A percentile compares a stretch with the other conserved stretches of the same genome.
phyloP scores from a whole-genome alignment of 2,888 invertebrate genomes.

The Oscheius sp. region DNA sequence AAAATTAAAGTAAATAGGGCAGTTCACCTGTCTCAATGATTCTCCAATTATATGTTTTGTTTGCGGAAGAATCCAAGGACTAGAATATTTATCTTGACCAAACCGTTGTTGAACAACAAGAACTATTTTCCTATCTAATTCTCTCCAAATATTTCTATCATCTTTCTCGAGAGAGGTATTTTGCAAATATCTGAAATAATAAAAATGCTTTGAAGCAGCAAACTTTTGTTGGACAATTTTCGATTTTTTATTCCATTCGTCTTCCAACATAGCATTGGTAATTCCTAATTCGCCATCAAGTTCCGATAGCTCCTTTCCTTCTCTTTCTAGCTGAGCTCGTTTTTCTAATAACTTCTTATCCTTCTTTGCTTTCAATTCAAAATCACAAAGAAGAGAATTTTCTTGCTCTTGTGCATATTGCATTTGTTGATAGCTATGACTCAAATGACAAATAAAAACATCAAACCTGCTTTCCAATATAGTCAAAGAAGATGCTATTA shows the following conservation, averaged over 20 bases:
- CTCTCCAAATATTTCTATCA: conserved; percentile 41
- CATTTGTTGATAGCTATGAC: conserved; percentile 37
- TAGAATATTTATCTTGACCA: conserved; percentile 36
- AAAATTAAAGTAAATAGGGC: conserved; percentile 1
- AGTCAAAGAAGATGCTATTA: conserved; percentile 61
- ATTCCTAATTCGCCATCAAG: conserved; percentile 66
- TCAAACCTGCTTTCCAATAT: conserved; percentile 50
- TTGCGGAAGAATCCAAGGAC: conserved; percentile 67
- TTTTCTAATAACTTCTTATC: conserved; percentile 58
- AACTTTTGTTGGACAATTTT: conserved; percentile 22
- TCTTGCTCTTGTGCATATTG: conserved; percentile 50
- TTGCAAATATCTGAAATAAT: background rate
- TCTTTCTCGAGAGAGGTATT: conserved; percentile 35
- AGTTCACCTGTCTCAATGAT: conserved; percentile 61
- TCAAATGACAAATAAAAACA: background rate
- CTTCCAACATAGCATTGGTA: conserved; percentile 57
- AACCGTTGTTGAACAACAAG: conserved; percentile 61
- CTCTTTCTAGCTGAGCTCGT: conserved; percentile 52
- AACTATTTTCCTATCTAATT: conserved; percentile 56
- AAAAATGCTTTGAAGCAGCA: background rate
- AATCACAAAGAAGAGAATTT: conserved; percentile 58
- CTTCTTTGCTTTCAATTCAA: conserved; percentile 61
- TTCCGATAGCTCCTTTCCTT: conserved; percentile 66
- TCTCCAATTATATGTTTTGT: conserved; percentile 55
- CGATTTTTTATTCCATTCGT: conserved; percentile 59